These are phyloP conservation scores for Loris lydekkerianus DNA, from an alignment of 2,797 vertebrate species.

Conservation along the genomic window DNA sequence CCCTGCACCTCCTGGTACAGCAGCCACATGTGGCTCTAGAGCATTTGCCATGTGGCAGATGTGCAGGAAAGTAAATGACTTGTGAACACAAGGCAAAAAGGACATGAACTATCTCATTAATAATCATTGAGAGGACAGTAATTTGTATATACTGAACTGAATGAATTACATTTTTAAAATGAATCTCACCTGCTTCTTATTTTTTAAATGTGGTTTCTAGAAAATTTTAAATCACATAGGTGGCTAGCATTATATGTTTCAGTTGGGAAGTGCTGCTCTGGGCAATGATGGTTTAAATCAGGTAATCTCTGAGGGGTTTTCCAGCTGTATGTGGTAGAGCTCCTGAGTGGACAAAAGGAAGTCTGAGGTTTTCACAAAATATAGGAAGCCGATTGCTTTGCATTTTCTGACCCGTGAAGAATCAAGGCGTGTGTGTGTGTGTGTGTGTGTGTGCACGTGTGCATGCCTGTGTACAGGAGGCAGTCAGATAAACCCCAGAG, in stretches of 20 bases:
- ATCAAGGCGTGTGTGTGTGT: too few species aligned
- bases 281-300: not conserved
- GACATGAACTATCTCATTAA: too few species aligned
- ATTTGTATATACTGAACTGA: not conserved
- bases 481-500: not conserved
- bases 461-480: not conserved
- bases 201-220: not conserved
- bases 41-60: not conserved
- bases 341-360: not conserved
- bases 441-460: not conserved
- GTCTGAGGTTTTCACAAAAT: not conserved
- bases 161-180: not conserved
- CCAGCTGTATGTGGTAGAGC: not conserved
- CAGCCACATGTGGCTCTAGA: not conserved
- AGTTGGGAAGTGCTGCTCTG: not conserved
- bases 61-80: too few species aligned
- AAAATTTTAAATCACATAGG: fast-evolving
- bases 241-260: not conserved
- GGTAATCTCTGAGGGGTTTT: not conserved
- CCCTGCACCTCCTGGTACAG: not conserved
- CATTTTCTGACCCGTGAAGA: not conserved
- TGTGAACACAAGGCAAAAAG: not conserved
- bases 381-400: not conserved
- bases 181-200: not conserved
- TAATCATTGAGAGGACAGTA: not conserved